phyloP scores from a whole-genome alignment of 2,797 vertebrate genomes.

The Molossus molossus region DNA sequence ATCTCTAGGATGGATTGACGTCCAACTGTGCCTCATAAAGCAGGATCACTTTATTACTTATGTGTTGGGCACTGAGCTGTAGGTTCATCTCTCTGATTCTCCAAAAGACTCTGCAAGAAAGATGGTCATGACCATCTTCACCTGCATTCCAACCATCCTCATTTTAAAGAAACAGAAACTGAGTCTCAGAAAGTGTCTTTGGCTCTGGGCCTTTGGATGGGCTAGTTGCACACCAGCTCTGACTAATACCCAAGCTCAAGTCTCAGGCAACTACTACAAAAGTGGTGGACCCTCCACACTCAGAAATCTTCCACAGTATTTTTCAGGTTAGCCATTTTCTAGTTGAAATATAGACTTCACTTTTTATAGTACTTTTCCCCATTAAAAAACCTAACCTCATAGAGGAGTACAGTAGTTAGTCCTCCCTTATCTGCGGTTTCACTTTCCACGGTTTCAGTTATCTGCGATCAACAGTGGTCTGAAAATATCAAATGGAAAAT shows the following conservation, averaged over 20 bases:
- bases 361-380: not conserved
- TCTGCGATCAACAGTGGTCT: not conserved
- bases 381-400: constrained; percentile 1
- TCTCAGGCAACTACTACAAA: not conserved
- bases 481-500: not conserved
- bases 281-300: not conserved
- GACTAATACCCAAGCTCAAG: not conserved
- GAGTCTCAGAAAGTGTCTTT: not conserved
- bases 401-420: not conserved
- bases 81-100: not conserved
- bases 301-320: not conserved
- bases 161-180: not conserved
- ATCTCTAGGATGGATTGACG: not conserved
- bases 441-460: not conserved
- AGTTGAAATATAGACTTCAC: constrained; percentile 6
- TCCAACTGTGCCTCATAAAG: not conserved
- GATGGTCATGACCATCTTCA: not conserved
- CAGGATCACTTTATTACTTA: not conserved
- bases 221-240: not conserved
- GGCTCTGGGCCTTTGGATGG: not conserved
- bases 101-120: not conserved
- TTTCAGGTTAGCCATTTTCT: not conserved
- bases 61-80: not conserved
- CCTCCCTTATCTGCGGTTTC: not conserved
- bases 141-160: not conserved